Conservation (phyloP, 2,113 vertebrate genomes). For the Antigone vipio region DNA sequence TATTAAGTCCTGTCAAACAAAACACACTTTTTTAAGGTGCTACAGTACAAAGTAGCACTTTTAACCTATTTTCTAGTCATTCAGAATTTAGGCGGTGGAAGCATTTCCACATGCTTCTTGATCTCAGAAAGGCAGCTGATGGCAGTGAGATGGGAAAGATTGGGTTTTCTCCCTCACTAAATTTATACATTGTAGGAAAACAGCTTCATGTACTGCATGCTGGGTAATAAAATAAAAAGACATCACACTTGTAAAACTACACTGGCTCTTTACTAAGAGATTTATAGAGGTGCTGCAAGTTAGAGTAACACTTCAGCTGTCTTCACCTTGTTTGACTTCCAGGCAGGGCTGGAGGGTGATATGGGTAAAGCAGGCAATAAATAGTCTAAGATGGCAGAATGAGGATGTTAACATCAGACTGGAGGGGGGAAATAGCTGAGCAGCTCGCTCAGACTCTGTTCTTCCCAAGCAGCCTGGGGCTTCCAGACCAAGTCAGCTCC, state of each 20-base stretch:
- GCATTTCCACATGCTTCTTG: neutral
- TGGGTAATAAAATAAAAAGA: conserved; percentile 43
- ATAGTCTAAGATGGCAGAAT: neutral
- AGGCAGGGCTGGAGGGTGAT: neutral
- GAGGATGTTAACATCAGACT: neutral
- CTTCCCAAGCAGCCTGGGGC: neutral
- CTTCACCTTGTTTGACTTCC: conserved; percentile 27
- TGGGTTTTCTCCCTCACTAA: neutral
- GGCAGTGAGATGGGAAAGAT: neutral
- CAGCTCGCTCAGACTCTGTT: neutral
- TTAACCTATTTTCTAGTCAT: neutral
- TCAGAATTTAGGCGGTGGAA: conserved; percentile 29
- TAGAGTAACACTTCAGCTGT: conserved; percentile 34
- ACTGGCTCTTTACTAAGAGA: neutral
- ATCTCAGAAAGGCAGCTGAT: neutral
- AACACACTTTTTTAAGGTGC: conserved; percentile 27
- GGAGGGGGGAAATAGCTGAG: neutral
- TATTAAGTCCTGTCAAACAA: conserved; percentile 69
- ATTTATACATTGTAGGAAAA: conserved; percentile 6
- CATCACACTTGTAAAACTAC: conserved; percentile 33
- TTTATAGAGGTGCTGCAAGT: conserved; percentile 35
- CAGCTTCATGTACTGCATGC: conserved; percentile 4
- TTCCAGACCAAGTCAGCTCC: neutral
- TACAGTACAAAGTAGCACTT: neutral
- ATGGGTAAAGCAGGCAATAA: neutral